Evolutionary conservation across 2,888 invertebrate species (phyloP).

Genomic region (Lagria hirta): DNA sequence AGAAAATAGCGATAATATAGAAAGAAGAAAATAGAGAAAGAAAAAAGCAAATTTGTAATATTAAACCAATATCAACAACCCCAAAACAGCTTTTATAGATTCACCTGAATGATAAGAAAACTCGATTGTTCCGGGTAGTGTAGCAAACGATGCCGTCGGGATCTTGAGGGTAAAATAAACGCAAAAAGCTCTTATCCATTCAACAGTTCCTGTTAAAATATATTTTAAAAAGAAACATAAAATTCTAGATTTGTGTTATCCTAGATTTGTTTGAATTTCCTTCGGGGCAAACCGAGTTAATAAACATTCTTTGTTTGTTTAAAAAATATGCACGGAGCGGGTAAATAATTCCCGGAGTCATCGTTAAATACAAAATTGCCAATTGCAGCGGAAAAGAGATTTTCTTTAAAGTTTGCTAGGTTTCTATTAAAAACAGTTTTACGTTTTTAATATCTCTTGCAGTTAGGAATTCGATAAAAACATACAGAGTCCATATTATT

Average conservation of each 20-base stretch:
- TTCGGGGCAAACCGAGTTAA: constrained; percentile 20
- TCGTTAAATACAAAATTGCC: too few relatives aligned
- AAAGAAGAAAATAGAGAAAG: constrained; percentile 10
- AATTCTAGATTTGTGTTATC: constrained; percentile 19
- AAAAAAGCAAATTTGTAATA: constrained; percentile 15
- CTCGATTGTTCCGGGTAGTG: constrained; percentile 14
- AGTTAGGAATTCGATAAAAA: too few relatives aligned
- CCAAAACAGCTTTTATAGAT: constrained; percentile 16
- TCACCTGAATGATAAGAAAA: constrained; percentile 17
- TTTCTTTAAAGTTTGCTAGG: too few relatives aligned
- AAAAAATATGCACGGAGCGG: constrained; percentile 13
- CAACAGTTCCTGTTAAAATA: constrained; percentile 13
- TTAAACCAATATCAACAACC: constrained; percentile 10
- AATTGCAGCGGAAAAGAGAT: too few relatives aligned
- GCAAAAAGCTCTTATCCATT: constrained; percentile 9
- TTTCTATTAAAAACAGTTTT: too few relatives aligned
- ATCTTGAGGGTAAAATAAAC: constrained; percentile 11
- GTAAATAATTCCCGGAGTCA: constrained; percentile 3
- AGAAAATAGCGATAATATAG: constrained; percentile 12
- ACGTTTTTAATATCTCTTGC: too few relatives aligned
- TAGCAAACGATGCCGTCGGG: constrained; percentile 19
- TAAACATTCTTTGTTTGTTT: constrained; percentile 19
- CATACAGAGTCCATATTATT: too few relatives aligned
- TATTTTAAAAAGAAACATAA: constrained; percentile 17
- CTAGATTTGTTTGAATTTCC: constrained; percentile 17